Evolutionary conservation across 1,140 invertebrate genomes (phyloP).

Genomic region (Oryzaephilus surinamensis): DNA sequence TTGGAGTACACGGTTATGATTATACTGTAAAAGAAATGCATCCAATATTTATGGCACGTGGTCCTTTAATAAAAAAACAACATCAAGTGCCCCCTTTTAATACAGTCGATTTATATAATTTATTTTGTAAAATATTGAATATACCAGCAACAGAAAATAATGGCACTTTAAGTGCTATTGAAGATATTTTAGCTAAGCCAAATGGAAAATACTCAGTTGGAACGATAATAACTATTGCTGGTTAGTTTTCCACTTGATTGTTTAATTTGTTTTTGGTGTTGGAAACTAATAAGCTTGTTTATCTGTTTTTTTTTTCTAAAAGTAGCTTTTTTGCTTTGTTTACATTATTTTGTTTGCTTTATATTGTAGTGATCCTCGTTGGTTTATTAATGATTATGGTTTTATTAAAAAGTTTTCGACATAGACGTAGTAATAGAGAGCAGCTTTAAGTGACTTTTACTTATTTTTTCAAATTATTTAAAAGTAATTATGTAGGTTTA

Average conservation of each 20-base stretch:
- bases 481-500: background rate
- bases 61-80: conserved; percentile 48
- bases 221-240: conserved; percentile 21
- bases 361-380: no score
- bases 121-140: conserved; percentile 54
- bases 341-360: no score
- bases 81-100: conserved; percentile 46
- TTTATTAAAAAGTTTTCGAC: no score
- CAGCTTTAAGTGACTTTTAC: background rate
- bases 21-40: conserved; percentile 48
- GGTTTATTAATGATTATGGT: no score
- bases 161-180: conserved; percentile 22
- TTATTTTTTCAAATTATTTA: background rate
- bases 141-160: conserved; percentile 33
- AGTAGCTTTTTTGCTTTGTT: no score
- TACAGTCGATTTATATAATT: conserved; percentile 53
- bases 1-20: conserved; percentile 60
- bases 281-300: no score
- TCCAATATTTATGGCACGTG: conserved; percentile 57
- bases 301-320: no score
- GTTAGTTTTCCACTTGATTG: no score
- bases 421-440: background rate
- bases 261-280: no score
- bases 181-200: conserved; percentile 12
- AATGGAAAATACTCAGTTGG: conserved; percentile 14